phyloP scores from a whole-genome alignment of 2,113 vertebrate genomes.

The Varanus salvator region DNA sequence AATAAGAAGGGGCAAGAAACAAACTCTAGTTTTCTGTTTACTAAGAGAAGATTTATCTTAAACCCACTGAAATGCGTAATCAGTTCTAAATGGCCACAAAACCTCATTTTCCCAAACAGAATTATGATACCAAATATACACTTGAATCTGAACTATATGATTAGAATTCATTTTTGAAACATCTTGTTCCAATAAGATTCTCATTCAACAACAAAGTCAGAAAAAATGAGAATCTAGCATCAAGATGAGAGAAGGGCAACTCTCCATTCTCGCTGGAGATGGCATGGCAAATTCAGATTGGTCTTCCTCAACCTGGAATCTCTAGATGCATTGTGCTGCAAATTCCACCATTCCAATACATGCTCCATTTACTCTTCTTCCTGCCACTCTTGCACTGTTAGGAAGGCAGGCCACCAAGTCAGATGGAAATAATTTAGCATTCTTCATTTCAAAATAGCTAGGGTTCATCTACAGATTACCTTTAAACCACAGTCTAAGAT shows the following conservation, averaged over 20 bases:
- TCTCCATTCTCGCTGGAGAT: not conserved
- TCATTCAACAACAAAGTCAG: not conserved
- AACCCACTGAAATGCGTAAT: constrained; percentile 46
- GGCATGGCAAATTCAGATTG: not conserved
- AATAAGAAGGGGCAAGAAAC: constrained; percentile 49
- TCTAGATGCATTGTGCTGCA: no score
- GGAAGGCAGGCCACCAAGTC: not conserved
- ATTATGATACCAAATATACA: constrained; percentile 18
- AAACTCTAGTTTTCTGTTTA: constrained; percentile 53
- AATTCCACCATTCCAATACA: no score
- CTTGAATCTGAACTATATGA: constrained; percentile 1
- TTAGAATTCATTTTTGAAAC: constrained; percentile 40
- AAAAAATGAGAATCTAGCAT: not conserved
- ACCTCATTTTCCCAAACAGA: constrained; percentile 29
- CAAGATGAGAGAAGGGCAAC: constrained; percentile 29
- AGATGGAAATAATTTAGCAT: not conserved
- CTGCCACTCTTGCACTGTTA: no score
- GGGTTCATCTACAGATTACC: constrained; percentile 35
- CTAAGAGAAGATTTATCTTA: constrained; percentile 43
- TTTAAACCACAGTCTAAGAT: not conserved
- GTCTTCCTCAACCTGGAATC: no score
- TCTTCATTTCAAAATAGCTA: accelerated
- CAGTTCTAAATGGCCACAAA: constrained; percentile 43
- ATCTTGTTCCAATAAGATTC: constrained; percentile 26
- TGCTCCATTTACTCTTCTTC: no score